Evolutionary conservation across 2,113 vertebrate species (phyloP).

Genomic region (Verasper variegatus): DNA sequence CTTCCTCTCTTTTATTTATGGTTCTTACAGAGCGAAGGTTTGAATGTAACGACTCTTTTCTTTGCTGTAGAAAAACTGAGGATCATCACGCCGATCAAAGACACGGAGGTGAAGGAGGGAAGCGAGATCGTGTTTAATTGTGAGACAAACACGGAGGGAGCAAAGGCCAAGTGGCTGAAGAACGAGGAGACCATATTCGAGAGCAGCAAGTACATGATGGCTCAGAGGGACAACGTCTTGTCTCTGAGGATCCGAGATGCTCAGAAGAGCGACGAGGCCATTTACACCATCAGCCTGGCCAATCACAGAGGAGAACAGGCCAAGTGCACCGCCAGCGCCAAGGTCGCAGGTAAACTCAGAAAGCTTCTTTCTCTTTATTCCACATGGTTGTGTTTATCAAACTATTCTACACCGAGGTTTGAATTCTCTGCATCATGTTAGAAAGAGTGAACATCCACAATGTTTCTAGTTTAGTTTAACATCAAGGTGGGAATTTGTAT

Average conservation of each 20-base stretch:
- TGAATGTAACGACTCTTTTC: background rate
- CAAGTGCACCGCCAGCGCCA: conserved; percentile 86
- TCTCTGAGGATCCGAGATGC: conserved; percentile 93
- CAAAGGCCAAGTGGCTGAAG: conserved; percentile 97
- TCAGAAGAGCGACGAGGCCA: conserved; percentile 86
- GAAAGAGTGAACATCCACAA: background rate
- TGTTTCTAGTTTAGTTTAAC: too few relatives aligned
- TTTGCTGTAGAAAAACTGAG: conserved; percentile 91
- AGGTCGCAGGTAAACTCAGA: conserved; percentile 85
- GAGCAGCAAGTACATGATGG: conserved; percentile 92
- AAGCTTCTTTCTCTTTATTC: background rate
- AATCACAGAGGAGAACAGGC: conserved; percentile 93
- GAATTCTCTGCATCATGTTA: too few relatives aligned
- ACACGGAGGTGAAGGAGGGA: conserved; percentile 90
- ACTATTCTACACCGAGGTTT: too few relatives aligned
- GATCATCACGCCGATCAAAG: conserved; percentile 92
- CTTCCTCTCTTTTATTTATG: too few relatives aligned
- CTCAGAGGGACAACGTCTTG: conserved; percentile 92
- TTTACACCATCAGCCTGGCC: conserved; percentile 86
- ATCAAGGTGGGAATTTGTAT: too few relatives aligned
- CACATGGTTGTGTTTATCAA: background rate
- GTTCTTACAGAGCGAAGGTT: accelerated
- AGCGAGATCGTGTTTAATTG: conserved; percentile 94
- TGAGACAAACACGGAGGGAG: conserved; percentile 94
- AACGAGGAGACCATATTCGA: conserved; percentile 94